Evolutionary conservation across 2,888 invertebrate species (phyloP), one percentile per base, ranked within the genome.

Genomic region (Ashinkailepas kermadecensis): DNA sequence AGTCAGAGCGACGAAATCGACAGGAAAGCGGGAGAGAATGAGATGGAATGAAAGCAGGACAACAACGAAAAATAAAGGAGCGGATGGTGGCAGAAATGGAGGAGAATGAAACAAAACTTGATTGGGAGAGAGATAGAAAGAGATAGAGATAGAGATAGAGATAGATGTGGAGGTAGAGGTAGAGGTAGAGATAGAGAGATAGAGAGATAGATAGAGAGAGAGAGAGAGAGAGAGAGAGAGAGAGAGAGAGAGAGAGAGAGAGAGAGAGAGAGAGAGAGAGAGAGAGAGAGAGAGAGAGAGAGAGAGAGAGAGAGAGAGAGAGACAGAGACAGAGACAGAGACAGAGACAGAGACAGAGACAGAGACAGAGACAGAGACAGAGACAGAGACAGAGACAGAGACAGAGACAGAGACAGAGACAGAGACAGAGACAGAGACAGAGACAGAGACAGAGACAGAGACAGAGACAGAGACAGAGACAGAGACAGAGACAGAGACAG

Each of bases 241-340:
- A 64, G 64, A 21, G 64, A 58, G 7, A 58, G 4, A 58, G 64
- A 64, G 67, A 67, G 25, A 67, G 67, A 25, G 67, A 23, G 25
- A 23, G 67, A 67, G 81, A 18, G 21, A 65, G 64, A 62, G 81
- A 62, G 62, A 62, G 62, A 23, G 80, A 58, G 80, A 64, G 64
- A 39, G 65, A 15, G 23, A 62, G 64, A 64, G 64, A 64, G 64
- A 64, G 62, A 62, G 62, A 18, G 18, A 62, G 62, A 62, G 62
- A 62, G 62, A 18, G 18, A 18, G 62, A 18, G 62, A 62, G 62
- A 18, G 62, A 62, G 62, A 18, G 62, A 58, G 58, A 58, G 58
- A 58, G 62, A 62, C n/a, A n/a, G n/a, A n/a, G n/a, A n/a, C n/a
- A n/a, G n/a, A n/a, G n/a, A n/a, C n/a, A n/a, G n/a, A n/a, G n/a